Base-by-base conservation (phyloP, 2,888 invertebrate genomes). In the Acleris laterana region DNA sequence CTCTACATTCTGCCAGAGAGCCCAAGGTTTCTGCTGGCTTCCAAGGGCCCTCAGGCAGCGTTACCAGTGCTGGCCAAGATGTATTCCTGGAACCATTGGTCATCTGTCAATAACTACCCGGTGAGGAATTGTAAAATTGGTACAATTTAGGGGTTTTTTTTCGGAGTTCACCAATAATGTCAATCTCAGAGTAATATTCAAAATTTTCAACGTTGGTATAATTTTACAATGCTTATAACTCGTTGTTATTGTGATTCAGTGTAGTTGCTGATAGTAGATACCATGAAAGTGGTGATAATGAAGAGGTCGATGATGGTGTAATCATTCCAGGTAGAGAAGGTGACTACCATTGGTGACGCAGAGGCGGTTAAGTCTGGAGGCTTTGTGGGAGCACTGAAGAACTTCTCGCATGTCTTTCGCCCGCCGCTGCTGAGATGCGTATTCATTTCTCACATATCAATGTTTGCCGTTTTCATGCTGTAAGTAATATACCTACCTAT, bases 1-100 rank as follows among this genome's bases (percentile, higher is more conserved):
- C 84, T 95, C 4, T 77, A 93, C 3, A 84, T 87, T 51, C 86
- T 95, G 66, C 97, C 97, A 0, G 97, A 97, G 81, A 97, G 96
- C 68, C 97, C 97, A 0, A 95, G 96, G 76, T 97, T 95, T 79
- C 84, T 95, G 51, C 87, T 96, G 11, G 93, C 95, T 0, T 94
- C 95, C 56, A 95, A 95, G 1, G 93, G 94, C 44, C 89, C 94
- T 0, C 92, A 94, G 0, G 91, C 93, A 62, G 96, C 96, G 0
- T 72, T 96, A 48, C 81, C 89, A 0, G 94, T 96, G 3, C 81
- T 97, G 11, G 93, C 93, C 4, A 82, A 81, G 51, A 95, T 96
- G 83, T 96, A 94, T 74, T 85, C 92, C 0, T 85, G 85, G 83
- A 93, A 92, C 63, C 77, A 82, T 42, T 76, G 82, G 0, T 73